These are phyloP conservation scores for Willowsia nigromaculata DNA, from an alignment of 2,888 invertebrate genomes.

Conservation along the genomic window DNA sequence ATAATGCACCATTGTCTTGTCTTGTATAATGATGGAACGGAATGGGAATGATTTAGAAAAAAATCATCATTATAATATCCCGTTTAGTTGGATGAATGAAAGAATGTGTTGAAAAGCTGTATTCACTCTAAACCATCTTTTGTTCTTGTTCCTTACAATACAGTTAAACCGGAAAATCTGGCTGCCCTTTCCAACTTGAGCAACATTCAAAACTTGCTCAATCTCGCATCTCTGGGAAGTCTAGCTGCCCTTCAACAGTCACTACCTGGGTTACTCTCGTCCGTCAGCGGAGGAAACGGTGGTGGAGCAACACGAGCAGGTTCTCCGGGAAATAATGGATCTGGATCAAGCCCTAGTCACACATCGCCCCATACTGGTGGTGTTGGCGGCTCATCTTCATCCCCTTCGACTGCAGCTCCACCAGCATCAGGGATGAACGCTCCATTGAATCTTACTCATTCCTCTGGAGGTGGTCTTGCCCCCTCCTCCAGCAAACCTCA, in stretches of 20 bases:
- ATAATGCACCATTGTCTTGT: slow-evolving; percentile 41
- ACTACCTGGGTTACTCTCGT: slow-evolving; percentile 82
- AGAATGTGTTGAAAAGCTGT: slow-evolving; percentile 68
- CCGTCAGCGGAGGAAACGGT: slow-evolving; percentile 56
- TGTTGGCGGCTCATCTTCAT: slow-evolving; percentile 49
- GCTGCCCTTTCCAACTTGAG: slow-evolving; percentile 72
- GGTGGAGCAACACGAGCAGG: slow-evolving; percentile 33
- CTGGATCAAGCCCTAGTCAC: slow-evolving; percentile 68
- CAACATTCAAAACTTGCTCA: slow-evolving; percentile 81
- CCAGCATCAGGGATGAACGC: slow-evolving; percentile 66
- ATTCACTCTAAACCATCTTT: slow-evolving; percentile 56
- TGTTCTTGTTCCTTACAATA: slow-evolving; percentile 29
- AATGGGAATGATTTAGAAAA: not conserved
- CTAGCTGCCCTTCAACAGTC: slow-evolving; percentile 86
- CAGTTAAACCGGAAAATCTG: slow-evolving; percentile 78
- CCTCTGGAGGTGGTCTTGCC: slow-evolving; percentile 47
- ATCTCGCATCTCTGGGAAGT: slow-evolving; percentile 89
- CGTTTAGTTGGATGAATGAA: not conserved
- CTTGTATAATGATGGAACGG: slow-evolving; percentile 34
- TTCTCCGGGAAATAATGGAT: slow-evolving; percentile 29
- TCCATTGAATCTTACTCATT: slow-evolving; percentile 77
- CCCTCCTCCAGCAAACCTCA: slow-evolving; percentile 44
- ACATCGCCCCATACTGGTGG: slow-evolving; percentile 63
- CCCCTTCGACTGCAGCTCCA: slow-evolving; percentile 54
- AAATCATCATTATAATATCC: not conserved